A percentile compares a stretch with the other conserved stretches of the same genome.
phyloP scores from a whole-genome alignment of 2,888 invertebrate species.

The Thecocarcelia acutangulata region DNA sequence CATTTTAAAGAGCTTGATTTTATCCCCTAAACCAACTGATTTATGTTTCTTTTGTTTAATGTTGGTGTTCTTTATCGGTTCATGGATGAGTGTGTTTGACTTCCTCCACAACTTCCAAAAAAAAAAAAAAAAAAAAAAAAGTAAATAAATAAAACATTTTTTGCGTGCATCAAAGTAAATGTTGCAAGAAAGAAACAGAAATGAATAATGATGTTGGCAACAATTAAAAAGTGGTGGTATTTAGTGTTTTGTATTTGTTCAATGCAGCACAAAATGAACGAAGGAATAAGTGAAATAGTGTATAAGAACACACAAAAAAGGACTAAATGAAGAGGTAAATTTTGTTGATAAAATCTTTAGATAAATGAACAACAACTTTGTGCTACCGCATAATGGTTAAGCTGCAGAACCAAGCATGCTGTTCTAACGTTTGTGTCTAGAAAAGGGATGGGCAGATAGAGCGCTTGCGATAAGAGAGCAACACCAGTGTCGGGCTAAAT shows the following conservation, averaged over 20 bases:
- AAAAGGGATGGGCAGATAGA: too few relatives aligned
- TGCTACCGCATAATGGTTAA: conserved; percentile 30
- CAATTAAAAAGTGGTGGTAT: conserved; percentile 58
- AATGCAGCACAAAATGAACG: conserved; percentile 36
- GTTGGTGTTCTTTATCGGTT: not conserved
- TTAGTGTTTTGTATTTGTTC: conserved; percentile 55
- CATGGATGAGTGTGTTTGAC: not conserved
- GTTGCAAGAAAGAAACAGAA: not conserved
- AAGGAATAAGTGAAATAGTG: conserved; percentile 21
- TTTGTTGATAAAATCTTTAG: conserved; percentile 20
- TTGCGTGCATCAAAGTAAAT: not conserved
- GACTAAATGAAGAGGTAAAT: conserved; percentile 37
- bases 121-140: too few relatives aligned
- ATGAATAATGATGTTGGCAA: conserved; percentile 63
- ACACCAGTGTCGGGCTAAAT: too few relatives aligned
- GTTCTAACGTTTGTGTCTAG: too few relatives aligned
- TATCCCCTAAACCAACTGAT: conserved; percentile 21
- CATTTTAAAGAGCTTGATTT: not conserved
- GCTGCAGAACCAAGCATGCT: too few relatives aligned
- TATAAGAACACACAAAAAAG: not conserved
- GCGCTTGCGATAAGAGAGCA: too few relatives aligned
- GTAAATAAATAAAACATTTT: too few relatives aligned
- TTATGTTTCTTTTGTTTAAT: conserved; percentile 14
- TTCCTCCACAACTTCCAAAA: too few relatives aligned
- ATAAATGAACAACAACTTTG: conserved; percentile 57